phyloP scores from a whole-genome alignment of 2,888 invertebrate species.

The Tupiocoris notatus region DNA sequence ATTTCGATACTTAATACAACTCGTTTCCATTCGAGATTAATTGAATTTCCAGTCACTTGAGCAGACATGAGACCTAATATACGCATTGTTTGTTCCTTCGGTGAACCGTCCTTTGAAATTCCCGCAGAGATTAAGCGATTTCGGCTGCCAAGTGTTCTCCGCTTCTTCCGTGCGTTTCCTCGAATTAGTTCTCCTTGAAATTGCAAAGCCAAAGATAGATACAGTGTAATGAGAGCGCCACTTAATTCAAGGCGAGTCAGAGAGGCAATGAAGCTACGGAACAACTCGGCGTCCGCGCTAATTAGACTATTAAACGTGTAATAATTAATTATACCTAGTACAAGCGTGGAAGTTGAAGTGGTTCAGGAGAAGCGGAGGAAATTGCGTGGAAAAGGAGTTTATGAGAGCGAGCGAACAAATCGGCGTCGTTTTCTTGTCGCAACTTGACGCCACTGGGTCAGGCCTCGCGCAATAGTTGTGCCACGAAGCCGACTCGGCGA shows the following conservation, averaged over 20 bases:
- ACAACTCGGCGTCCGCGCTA: not conserved
- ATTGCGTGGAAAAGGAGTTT: not conserved
- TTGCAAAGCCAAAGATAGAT: not conserved
- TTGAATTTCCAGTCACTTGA: too few species aligned
- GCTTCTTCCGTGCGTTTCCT: too few species aligned
- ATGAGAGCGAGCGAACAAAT: not conserved
- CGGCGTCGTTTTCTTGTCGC: constrained; percentile 16
- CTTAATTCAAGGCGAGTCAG: not conserved
- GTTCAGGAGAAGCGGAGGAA: not conserved
- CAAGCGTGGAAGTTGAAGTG: not conserved
- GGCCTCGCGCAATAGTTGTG: not conserved
- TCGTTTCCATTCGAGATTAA: too few species aligned
- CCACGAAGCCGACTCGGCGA: not conserved
- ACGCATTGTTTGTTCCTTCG: too few species aligned
- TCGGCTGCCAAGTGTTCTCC: too few species aligned
- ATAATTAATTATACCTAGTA: constrained; percentile 8
- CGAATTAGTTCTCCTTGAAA: not conserved
- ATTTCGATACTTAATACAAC: too few species aligned
- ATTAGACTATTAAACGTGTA: constrained; percentile 25
- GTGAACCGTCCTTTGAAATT: too few species aligned
- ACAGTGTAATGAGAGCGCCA: constrained; percentile 9
- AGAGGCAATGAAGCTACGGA: not conserved
- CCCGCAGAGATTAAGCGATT: too few species aligned
- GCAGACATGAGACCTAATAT: too few species aligned
- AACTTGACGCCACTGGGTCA: constrained; percentile 1